Conservation (phyloP, 2,888 invertebrate species). For the Ashinkailepas kermadecensis region DNA sequence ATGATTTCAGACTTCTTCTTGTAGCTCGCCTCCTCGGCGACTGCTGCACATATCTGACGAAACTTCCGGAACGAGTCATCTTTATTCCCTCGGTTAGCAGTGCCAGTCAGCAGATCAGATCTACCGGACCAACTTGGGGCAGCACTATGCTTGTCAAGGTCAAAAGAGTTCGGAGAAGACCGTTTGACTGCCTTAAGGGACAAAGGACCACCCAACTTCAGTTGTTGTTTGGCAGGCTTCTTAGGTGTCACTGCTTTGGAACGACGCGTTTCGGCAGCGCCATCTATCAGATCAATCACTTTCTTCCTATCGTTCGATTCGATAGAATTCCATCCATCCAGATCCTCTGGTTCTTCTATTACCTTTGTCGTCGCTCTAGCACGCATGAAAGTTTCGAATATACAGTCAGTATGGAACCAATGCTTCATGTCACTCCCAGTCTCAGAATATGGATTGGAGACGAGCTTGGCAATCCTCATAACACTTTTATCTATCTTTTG, state of each 20-base stretch:
- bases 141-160: neutral
- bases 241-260: neutral
- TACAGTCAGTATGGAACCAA: constrained; percentile 72
- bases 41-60: constrained; percentile 63
- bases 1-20: constrained; percentile 69
- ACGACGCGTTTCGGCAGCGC: constrained; percentile 34
- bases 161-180: neutral
- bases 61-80: constrained; percentile 72
- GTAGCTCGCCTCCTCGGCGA: constrained; percentile 69
- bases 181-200: neutral
- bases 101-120: neutral
- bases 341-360: constrained; percentile 65
- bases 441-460: constrained; percentile 65
- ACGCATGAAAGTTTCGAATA: constrained; percentile 68
- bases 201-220: neutral
- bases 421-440: constrained; percentile 70
- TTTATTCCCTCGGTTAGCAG: constrained; percentile 40
- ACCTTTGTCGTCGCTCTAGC: constrained; percentile 74
- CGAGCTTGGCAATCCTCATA: constrained; percentile 42
- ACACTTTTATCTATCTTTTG: constrained; percentile 59
- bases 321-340: constrained; percentile 66
- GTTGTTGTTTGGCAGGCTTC: constrained; percentile 18
- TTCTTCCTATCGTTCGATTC: constrained; percentile 58
- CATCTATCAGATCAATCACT: constrained; percentile 56
- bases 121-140: neutral